Evolutionary conservation across 2,888 invertebrate genomes (phyloP).

Genomic region (Diarsia mendica): DNA sequence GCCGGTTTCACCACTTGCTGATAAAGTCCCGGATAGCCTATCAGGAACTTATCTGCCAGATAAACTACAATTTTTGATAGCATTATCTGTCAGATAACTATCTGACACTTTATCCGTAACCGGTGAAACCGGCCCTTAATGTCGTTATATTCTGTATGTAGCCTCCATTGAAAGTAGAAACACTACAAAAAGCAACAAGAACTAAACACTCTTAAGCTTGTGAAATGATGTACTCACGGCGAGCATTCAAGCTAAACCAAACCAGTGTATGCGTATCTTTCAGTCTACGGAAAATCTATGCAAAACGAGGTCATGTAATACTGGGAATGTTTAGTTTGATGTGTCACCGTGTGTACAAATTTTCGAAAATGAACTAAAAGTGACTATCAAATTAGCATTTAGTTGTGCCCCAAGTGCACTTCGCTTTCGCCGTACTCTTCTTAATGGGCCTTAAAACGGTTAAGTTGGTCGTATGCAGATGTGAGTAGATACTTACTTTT

Average conservation of each 20-base stretch:
- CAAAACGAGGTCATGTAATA: too few species aligned
- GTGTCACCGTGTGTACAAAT: conserved; percentile 11
- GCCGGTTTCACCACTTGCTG: too few species aligned
- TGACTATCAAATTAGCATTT: conserved; percentile 59
- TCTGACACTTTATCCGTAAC: too few species aligned
- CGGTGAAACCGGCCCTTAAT: too few species aligned
- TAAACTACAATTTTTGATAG: too few species aligned
- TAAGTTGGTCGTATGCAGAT: conserved; percentile 55
- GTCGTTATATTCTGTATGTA: conserved; percentile 21
- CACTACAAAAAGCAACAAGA: conserved; percentile 18
- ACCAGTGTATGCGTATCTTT: too few species aligned
- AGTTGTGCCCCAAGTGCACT: conserved; percentile 57
- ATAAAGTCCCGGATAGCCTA: too few species aligned
- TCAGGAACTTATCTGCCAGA: too few species aligned
- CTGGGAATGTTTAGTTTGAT: too few species aligned
- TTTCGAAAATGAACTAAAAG: conserved; percentile 47
- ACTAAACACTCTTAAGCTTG: conserved; percentile 28
- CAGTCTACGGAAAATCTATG: too few species aligned
- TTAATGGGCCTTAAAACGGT: conserved; percentile 49
- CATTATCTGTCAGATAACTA: too few species aligned
- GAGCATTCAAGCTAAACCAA: too few species aligned
- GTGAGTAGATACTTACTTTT: conserved; percentile 45
- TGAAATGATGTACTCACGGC: conserved; percentile 30
- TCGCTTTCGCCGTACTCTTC: conserved; percentile 45
- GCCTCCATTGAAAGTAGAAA: conserved; percentile 28